Base-by-base conservation (phyloP, 2,113 vertebrate species). In the Solea solea region DNA sequence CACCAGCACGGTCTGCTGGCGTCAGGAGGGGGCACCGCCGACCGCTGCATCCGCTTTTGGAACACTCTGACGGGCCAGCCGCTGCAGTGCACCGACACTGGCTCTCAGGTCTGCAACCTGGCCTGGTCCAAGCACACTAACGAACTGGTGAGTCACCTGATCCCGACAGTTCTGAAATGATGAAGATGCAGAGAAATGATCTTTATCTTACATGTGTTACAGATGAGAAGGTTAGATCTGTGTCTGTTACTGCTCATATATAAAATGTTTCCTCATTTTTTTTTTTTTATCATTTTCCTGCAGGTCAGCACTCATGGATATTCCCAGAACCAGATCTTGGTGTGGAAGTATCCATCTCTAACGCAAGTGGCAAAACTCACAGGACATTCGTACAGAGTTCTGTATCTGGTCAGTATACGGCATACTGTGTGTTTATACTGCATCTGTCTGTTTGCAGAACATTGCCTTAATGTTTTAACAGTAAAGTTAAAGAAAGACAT, bases 41-140 rank as follows among this genome's bases (percentile, higher is more conserved):
- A 99, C 90, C 98, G 98, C 83, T 99, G 97, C 89, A 98, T 99
- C 78, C 97, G 98, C 80, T 99, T 99, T 93, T 99, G 98, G 98
- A 99, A 99, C 93, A 99, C 98, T 0, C 93, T 99, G 1, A 99
- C 98, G 0, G 97, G 96, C 56, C 98, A 99, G 89, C 98, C 98
- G 0, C 81, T 99, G 69, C 97, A 99, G 91, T 98, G 97, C 87
- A 97, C 98, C 0, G 98, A 99, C 91, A 99, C 98, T 0, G 98
- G 98, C 0, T 98, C 97, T 0, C 98, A 99, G 64, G 98, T 99
- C 60, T 99, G 98, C 95, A 99, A 99, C 90, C 93, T 99, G 76
- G 98, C 98, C 90, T 99, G 98, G 98, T 99, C 98, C 21, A 99
- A 99, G 69, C 98, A 99, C 5, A 97, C 98, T 55, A 99, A 99